These are phyloP conservation scores for Lepidurus couesii DNA, from an alignment of 1,140 invertebrate genomes.

Conservation along the genomic window DNA sequence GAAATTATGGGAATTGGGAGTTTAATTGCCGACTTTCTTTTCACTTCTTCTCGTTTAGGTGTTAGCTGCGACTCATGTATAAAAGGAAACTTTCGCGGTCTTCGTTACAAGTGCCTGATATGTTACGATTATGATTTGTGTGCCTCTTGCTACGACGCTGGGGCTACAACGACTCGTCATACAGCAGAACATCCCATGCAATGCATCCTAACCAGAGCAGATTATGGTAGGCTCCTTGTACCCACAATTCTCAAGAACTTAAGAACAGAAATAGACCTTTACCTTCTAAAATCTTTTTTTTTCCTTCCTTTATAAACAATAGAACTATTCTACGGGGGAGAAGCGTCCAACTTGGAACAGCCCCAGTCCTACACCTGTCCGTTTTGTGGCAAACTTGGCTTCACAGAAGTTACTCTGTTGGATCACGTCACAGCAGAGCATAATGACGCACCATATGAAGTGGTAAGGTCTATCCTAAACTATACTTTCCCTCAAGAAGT, in stretches of 20 bases:
- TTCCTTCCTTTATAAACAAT: conserved; percentile 29
- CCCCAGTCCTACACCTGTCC: conserved; percentile 95
- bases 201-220: conserved; percentile 92
- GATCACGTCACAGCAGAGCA: conserved; percentile 89
- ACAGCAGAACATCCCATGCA: conserved; percentile 95
- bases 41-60: conserved; percentile 46
- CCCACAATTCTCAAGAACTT: background rate
- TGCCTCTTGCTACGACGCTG: conserved; percentile 89
- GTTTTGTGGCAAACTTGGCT: conserved; percentile 92
- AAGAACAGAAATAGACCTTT: no score
- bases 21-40: conserved; percentile 32
- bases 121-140: conserved; percentile 99
- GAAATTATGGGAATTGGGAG: background rate
- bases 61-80: conserved; percentile 99
- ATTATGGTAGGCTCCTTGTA: conserved; percentile 67
- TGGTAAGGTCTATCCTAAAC: conserved; percentile 53
- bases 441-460: conserved; percentile 75
- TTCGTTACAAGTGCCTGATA: conserved; percentile 95
- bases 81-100: conserved; percentile 94
- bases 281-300: no score
- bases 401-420: conserved; percentile 81
- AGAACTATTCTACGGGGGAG: conserved; percentile 94
- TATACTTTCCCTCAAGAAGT: background rate
- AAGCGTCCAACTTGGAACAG: conserved; percentile 76
- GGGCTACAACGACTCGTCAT: conserved; percentile 86